Conservation (phyloP, 2,113 vertebrate genomes). For the Tenrec ecaudatus region DNA sequence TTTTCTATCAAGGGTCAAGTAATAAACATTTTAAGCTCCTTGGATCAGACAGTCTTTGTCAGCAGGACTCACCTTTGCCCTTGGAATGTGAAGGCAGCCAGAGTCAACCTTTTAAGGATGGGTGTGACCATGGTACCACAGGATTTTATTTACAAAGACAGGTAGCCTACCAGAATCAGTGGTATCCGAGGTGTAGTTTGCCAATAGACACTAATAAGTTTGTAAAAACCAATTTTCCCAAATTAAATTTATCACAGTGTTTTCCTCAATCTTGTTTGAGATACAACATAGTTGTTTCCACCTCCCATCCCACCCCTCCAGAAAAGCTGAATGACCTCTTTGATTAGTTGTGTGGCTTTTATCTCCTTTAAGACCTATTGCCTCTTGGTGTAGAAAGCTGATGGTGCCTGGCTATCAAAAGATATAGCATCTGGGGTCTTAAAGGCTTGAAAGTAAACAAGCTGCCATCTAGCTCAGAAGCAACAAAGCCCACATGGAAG, state of each 20-base stretch:
- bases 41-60: background rate
- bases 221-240: conserved; percentile 26
- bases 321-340: conserved; percentile 5
- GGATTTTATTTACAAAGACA: conserved; percentile 64
- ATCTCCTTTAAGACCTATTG: conserved; percentile 52
- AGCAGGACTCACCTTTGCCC: conserved; percentile 1
- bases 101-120: background rate
- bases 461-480: too few relatives aligned
- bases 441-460: too few relatives aligned
- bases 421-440: too few relatives aligned
- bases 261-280: conserved; percentile 41
- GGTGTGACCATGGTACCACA: conserved; percentile 8
- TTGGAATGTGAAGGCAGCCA: background rate
- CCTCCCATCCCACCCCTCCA: too few relatives aligned
- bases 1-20: background rate
- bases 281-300: background rate
- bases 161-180: background rate
- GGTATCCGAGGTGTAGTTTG: background rate
- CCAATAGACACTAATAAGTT: background rate
- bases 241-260: conserved; percentile 35
- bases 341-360: conserved; percentile 20
- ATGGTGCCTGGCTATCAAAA: too few relatives aligned
- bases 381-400: too few relatives aligned
- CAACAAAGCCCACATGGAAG: too few relatives aligned
- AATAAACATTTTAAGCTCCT: conserved; percentile 39